These are phyloP conservation scores for Drosophila colorata DNA, from an alignment of 2,888 invertebrate genomes.

Conservation along the genomic window DNA sequence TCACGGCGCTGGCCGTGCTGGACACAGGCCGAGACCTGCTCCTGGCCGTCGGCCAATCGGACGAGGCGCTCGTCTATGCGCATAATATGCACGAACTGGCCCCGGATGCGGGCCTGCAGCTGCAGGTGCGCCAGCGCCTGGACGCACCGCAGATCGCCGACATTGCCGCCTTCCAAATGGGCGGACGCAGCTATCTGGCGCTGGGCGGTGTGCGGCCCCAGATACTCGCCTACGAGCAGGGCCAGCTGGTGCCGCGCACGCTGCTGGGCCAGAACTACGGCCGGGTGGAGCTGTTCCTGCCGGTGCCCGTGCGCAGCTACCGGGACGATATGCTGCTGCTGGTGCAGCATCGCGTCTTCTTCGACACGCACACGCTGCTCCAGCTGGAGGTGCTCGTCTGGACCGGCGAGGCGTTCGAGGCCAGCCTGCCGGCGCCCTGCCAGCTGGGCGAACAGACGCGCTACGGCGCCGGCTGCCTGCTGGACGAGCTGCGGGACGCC, in stretches of 20 bases:
- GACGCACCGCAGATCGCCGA: conserved; percentile 73
- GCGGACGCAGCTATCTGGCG: conserved; percentile 83
- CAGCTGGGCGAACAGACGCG: conserved; percentile 63
- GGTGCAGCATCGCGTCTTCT: conserved; percentile 84
- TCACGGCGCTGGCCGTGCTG: conserved; percentile 72
- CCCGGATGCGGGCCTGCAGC: conserved; percentile 53
- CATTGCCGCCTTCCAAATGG: conserved; percentile 84
- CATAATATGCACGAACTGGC: conserved; percentile 67
- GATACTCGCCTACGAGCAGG: conserved; percentile 82
- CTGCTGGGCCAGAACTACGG: conserved; percentile 83
- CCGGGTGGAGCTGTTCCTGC: conserved; percentile 82
- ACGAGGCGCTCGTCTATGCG: conserved; percentile 74
- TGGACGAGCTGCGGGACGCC: conserved; percentile 79
- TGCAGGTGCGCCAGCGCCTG: conserved; percentile 63
- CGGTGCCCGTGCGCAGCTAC: conserved; percentile 83
- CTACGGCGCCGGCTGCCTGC: conserved; percentile 81
- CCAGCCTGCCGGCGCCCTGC: conserved; percentile 81
- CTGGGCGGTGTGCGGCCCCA: conserved; percentile 81
- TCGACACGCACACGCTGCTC: conserved; percentile 80
- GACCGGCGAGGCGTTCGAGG: conserved; percentile 84
- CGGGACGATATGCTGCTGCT: conserved; percentile 85
- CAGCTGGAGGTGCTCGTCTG: conserved; percentile 84
- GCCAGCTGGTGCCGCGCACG: conserved; percentile 80
- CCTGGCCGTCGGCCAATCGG: conserved; percentile 79
- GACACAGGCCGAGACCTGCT: conserved; percentile 82